A percentile compares a stretch with the other conserved stretches of the same genome.
phyloP scores from a whole-genome alignment of 1,140 invertebrate species.

The Pachypsylla venusta region DNA sequence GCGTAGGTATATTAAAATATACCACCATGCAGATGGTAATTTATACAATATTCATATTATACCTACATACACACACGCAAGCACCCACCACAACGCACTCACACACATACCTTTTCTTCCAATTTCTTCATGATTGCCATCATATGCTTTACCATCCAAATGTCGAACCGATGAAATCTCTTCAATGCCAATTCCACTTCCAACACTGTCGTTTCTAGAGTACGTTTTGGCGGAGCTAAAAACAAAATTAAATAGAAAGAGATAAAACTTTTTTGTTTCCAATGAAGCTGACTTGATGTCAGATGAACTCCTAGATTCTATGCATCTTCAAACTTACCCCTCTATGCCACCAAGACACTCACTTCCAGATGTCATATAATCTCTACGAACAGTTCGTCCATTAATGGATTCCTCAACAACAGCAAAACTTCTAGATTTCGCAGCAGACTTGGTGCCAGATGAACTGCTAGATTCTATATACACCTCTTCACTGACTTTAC shows the following conservation, averaged over 20 bases:
- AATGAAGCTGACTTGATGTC: too few species aligned
- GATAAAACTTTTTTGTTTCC: too few species aligned
- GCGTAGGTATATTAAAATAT: too few species aligned
- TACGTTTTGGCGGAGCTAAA: too few species aligned
- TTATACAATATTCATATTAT: too few species aligned
- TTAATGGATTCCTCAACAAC: conserved; percentile 17
- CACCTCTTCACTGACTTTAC: conserved; percentile 19
- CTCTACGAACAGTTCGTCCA: conserved; percentile 13
- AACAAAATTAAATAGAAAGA: too few species aligned
- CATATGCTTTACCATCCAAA: conserved; percentile 2
- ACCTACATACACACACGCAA: too few species aligned
- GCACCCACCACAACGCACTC: too few species aligned
- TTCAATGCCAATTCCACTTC: conserved; percentile 11
- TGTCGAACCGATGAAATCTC: conserved; percentile 12
- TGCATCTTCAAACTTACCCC: too few species aligned
- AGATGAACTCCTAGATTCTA: too few species aligned
- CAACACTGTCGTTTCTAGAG: conserved; percentile 10
- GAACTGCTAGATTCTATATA: conserved; percentile 17
- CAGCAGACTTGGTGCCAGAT: conserved; percentile 4
- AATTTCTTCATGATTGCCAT: neutral
- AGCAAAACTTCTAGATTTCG: conserved; percentile 14
- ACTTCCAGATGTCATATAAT: neutral
- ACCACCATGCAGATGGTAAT: too few species aligned
- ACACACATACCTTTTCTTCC: neutral
- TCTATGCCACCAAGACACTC: neutral